Evolutionary conservation across 2,113 vertebrate genomes (phyloP).

Genomic region (Toxotes jaculatrix): DNA sequence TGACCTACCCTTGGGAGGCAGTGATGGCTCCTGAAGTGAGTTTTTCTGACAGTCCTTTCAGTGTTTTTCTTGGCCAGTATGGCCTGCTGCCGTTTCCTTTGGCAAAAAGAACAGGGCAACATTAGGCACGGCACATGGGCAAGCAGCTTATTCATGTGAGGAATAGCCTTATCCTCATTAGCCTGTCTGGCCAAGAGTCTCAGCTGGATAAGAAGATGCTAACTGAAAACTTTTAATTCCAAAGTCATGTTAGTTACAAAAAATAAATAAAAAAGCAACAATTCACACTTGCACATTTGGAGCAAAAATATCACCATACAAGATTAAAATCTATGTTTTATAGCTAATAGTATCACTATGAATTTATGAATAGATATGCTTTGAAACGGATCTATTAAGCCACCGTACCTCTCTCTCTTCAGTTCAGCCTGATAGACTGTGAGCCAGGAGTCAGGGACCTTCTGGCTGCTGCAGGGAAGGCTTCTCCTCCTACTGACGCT

Average conservation of each 20-base stretch:
- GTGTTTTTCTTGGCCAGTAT: conserved; percentile 81
- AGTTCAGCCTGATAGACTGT: conserved; percentile 76
- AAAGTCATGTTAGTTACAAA: not conserved
- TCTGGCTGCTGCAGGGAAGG: conserved; percentile 69
- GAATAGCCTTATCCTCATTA: conserved; percentile 55
- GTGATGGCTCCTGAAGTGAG: conserved; percentile 84
- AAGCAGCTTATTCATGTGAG: conserved; percentile 64
- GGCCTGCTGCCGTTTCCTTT: conserved; percentile 81
- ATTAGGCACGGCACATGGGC: conserved; percentile 42
- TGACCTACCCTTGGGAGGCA: conserved; percentile 80
- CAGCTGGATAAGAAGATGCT: not conserved
- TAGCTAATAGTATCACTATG: not conserved
- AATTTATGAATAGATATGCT: not conserved
- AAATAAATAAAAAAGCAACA: not conserved
- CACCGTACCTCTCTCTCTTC: conserved; percentile 78
- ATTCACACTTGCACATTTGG: not conserved
- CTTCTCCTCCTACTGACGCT: conserved; percentile 80
- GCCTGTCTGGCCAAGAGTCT: conserved; percentile 39
- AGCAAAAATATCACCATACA: not conserved
- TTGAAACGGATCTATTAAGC: not conserved
- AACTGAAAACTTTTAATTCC: not conserved
- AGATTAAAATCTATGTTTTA: not conserved
- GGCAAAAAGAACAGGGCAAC: conserved; percentile 43
- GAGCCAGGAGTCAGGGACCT: conserved; percentile 81
- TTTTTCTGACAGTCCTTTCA: conserved; percentile 72